phyloP scores from a whole-genome alignment of 2,888 invertebrate genomes.

The Apotomis turbidana region DNA sequence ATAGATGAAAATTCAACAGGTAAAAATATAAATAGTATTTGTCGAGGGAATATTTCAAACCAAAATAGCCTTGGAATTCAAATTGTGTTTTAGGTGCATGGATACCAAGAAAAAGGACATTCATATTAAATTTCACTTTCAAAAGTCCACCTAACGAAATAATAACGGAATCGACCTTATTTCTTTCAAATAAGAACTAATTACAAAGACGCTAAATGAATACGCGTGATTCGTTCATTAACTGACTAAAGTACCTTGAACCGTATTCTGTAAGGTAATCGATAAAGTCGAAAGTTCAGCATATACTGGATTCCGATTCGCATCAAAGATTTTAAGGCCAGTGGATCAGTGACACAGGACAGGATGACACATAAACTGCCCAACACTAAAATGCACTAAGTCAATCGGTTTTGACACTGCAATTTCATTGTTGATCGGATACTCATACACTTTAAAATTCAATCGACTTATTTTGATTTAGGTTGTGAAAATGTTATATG shows the following conservation, averaged over 20 bases:
- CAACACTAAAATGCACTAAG: slow-evolving; percentile 3
- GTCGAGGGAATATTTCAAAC: too few species aligned
- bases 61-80: neutral
- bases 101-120: slow-evolving; percentile 3
- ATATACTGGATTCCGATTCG: slow-evolving; percentile 43
- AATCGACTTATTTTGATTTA: neutral
- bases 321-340: slow-evolving; percentile 54
- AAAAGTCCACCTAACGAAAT: slow-evolving; percentile 5
- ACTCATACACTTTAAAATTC: neutral
- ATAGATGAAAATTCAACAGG: too few species aligned
- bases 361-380: slow-evolving; percentile 52
- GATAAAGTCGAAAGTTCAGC: neutral
- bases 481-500: neutral
- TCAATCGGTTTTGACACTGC: neutral
- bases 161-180: slow-evolving; percentile 27
- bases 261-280: neutral
- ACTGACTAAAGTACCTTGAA: neutral
- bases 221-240: slow-evolving; percentile 31
- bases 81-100: neutral
- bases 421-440: neutral
- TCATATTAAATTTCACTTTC: slow-evolving; percentile 31
- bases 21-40: too few species aligned
- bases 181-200: slow-evolving; percentile 27
- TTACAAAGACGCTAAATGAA: slow-evolving; percentile 31
- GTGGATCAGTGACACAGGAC: slow-evolving; percentile 51